Evolutionary conservation across 2,888 invertebrate genomes (phyloP), one percentile per base, ranked within the genome.

Genomic region (Drosophila colorata): DNA sequence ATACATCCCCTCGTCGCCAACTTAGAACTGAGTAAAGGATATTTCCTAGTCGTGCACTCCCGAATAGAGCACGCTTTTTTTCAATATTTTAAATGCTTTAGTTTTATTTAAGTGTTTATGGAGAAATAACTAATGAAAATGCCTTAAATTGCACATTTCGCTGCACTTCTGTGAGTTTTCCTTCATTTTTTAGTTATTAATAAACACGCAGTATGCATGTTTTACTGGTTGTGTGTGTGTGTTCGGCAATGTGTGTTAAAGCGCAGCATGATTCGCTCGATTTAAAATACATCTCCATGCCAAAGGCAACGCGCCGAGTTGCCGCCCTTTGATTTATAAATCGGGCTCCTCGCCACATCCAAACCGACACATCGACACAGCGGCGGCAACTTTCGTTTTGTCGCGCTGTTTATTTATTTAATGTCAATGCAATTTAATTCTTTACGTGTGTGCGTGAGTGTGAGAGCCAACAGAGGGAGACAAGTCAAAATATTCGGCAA

Each of bases 261-360:
- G 87, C 85, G 87, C 81, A 83, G 85, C 89, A 87, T 85, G 90
- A 88, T 90, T 86, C 86, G 90, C 87, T 91, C 90, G 90, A 91
- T 91, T 91, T 87, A 91, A 83, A 85, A 71, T 87, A 88, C 90
- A 88, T 90, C 91, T 91, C 85, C 90, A 91, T 88, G 88, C 82
- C 87, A 79, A 87, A 84, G 84, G 87, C 83, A 87, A 68, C 89
- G 78, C 81, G 86, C 78, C 81, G 88, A 80, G 87, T 78, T 83
- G 84, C 87, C 83, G 88, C 86, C 88, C 86, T 86, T 86, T 86
- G 86, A 86, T 86, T 88, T 88, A 86, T 81, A 83, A 84, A 83
- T 65, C 74, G 63, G 60, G 51, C 64, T 78, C 56, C 66, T 63
- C 71, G 69, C 49, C 69, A 55, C 51, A 73, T 75, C 71, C 74